Evolutionary conservation across 2,797 vertebrate species (phyloP).

Genomic region (Liasis olivaceus): DNA sequence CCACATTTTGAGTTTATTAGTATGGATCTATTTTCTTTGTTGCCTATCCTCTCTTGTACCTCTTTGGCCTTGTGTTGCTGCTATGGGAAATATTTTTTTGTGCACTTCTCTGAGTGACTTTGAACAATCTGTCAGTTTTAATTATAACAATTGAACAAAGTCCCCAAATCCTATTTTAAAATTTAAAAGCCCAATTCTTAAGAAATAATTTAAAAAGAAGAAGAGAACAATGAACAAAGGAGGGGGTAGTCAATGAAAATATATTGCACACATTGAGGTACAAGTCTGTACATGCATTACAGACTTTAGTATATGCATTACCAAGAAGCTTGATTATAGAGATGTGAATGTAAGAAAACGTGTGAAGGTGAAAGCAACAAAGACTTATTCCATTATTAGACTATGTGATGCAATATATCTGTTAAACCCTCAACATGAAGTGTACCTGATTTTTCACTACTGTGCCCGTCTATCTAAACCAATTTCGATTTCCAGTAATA

Average conservation of each 20-base stretch:
- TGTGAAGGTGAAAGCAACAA: not conserved
- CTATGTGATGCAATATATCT: not conserved
- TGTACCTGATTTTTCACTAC: too few relatives aligned
- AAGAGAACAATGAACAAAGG: not conserved
- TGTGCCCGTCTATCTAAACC: too few relatives aligned
- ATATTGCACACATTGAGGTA: not conserved
- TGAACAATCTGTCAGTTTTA: not conserved
- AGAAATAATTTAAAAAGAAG: not conserved
- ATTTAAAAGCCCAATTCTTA: too few relatives aligned
- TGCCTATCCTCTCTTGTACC: not conserved
- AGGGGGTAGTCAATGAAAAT: not conserved
- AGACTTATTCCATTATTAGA: not conserved
- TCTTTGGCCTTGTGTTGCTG: not conserved
- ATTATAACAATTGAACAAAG: not conserved
- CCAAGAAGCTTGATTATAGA: not conserved
- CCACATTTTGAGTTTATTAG: conserved; percentile 7
- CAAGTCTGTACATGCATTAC: too few relatives aligned
- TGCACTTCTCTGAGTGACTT: too few relatives aligned
- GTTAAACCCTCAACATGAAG: too few relatives aligned
- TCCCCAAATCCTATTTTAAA: not conserved
- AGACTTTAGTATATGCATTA: not conserved
- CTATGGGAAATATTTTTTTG: not conserved
- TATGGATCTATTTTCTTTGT: not conserved
- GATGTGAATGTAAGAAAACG: not conserved
- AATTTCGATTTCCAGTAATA: too few relatives aligned